Evolutionary conservation across 2,113 vertebrate genomes (phyloP), one percentile per base, ranked within the genome.

Genomic region (Suncus etruscus): DNA sequence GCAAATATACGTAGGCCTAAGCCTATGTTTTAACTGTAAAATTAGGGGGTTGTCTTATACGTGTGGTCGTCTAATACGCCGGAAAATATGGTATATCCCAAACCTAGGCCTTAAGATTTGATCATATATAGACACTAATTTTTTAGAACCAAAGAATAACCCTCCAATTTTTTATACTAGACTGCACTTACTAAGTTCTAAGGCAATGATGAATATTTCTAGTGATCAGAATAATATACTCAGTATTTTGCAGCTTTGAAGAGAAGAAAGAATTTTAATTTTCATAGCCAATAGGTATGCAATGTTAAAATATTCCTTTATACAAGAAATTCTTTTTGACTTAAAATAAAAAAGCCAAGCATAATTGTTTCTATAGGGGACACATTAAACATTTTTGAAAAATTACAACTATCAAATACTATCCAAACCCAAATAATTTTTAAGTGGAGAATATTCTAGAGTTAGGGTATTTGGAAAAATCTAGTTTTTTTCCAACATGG

Each of bases 401-500:
- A 70, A 29, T 45, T n/a, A 6, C 0, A 25, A 32, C 48, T 83
- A 93, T 22, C 18, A 61, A 48, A 65, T 72, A 39, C 31, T 73
- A 77, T 61, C 10, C 32, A 86, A 66, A n/a, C 9, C 83, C 29
- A 85, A 31, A 83, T 72, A 25, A 5, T 15, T 65, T 76, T 27
- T 81, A 72, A 78, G 5, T 29, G 29, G n/a, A 85, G 11, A 85
- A 0, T 1, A 39, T 76, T 63, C 69, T 1, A 91, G n/a, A 11
- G 25, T 3, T 48, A 32, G 3, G 1, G 6, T 5, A 48, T 25
- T 58, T 63, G 32, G 22, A 77, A 87, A 91, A 39, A 29, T 68
- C n/a, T 31, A 83, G 29, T 18, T 83, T 92, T 91, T 14, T 77
- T 84, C 66, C 58, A 61, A 82, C 12, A 39, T 69, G 16, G 29